Evolutionary conservation across 1,140 invertebrate species (phyloP).

Genomic region (Panulirus ornatus): DNA sequence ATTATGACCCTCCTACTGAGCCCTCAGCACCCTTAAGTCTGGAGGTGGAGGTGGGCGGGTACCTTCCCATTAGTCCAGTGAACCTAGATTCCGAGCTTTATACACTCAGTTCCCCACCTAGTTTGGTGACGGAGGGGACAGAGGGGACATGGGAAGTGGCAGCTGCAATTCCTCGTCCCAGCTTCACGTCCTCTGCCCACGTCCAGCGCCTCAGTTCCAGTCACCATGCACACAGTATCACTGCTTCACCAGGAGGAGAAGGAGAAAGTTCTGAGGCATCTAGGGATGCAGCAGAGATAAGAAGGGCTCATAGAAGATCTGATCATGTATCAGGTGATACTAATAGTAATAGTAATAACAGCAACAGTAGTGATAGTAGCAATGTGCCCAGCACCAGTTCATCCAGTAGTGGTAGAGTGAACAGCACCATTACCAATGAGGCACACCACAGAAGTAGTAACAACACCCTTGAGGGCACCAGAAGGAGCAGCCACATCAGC

Average conservation of each 20-base stretch:
- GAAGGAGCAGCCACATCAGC: background rate
- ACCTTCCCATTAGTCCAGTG: constrained; percentile 3
- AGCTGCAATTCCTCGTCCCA: background rate
- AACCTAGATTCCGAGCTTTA: background rate
- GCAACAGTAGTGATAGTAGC: background rate
- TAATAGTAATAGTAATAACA: constrained; percentile 31
- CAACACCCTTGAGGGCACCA: background rate
- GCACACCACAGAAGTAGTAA: background rate
- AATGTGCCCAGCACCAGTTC: too few relatives aligned
- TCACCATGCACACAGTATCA: too few relatives aligned
- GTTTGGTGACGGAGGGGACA: background rate
- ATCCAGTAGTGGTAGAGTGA: too few relatives aligned
- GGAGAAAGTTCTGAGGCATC: background rate
- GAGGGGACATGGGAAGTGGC: background rate
- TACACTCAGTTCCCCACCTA: constrained; percentile 20
- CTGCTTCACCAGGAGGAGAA: background rate
- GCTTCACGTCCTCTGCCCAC: background rate
- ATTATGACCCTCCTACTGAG: background rate
- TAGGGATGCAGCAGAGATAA: background rate
- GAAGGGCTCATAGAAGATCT: background rate
- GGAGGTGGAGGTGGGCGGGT: constrained; percentile 56
- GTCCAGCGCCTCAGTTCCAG: background rate
- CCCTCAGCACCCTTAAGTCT: constrained; percentile 30
- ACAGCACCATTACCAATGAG: background rate
- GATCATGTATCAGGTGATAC: background rate